These are phyloP conservation scores for Bucorvus abyssinicus DNA, from an alignment of 2,797 vertebrate species.

Conservation along the genomic window DNA sequence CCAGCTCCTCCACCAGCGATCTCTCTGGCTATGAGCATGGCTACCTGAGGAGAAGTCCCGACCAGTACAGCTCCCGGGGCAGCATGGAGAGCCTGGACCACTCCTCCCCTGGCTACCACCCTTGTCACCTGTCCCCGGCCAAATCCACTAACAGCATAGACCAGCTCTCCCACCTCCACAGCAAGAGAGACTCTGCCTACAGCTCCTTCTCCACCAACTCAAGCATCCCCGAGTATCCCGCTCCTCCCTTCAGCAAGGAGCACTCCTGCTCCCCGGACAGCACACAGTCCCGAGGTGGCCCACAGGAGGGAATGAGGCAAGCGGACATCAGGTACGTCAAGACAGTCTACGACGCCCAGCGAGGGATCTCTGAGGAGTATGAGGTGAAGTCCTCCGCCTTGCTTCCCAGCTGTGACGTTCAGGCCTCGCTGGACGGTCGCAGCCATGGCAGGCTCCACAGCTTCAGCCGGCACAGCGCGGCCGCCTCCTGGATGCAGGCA, in stretches of 20 bases:
- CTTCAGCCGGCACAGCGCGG: constrained; percentile 73
- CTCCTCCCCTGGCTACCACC: constrained; percentile 80
- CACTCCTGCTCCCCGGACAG: constrained; percentile 83
- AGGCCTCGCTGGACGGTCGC: neutral
- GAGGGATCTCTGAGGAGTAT: constrained; percentile 84
- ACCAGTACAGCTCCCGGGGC: constrained; percentile 92
- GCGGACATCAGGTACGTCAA: constrained; percentile 86
- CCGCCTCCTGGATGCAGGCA: constrained; percentile 71
- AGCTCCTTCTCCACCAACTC: constrained; percentile 96
- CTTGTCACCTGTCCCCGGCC: constrained; percentile 87
- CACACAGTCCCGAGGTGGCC: constrained; percentile 64
- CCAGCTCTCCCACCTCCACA: constrained; percentile 87
- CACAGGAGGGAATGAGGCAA: constrained; percentile 82
- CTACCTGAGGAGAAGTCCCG: constrained; percentile 90
- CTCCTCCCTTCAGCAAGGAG: constrained; percentile 77
- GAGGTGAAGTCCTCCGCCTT: constrained; percentile 81
- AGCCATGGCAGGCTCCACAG: constrained; percentile 44
- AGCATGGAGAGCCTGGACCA: constrained; percentile 96
- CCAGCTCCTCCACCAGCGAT: constrained; percentile 89
- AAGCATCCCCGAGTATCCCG: constrained; percentile 89
- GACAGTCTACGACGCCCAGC: constrained; percentile 82
- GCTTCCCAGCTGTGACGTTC: constrained; percentile 57
- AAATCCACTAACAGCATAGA: constrained; percentile 95
- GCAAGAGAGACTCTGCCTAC: constrained; percentile 95
- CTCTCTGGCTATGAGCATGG: constrained; percentile 86